These are phyloP conservation scores for Podiceps cristatus DNA, from an alignment of 2,113 vertebrate species.

Conservation along the genomic window DNA sequence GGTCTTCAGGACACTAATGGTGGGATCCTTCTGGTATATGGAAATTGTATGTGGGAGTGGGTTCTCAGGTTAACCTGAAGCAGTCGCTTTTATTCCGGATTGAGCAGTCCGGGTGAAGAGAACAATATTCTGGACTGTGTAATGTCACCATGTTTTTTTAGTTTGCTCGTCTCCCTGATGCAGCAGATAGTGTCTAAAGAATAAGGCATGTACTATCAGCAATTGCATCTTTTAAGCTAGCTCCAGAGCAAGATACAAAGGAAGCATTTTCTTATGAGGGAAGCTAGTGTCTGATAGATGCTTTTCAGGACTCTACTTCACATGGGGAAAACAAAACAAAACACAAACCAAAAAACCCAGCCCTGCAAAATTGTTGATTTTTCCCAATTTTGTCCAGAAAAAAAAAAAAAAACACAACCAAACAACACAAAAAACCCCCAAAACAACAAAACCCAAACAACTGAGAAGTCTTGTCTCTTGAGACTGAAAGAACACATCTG, in stretches of 20 bases:
- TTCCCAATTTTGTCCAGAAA: neutral
- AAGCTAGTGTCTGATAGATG: neutral
- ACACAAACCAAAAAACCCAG: no score
- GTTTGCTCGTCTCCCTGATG: neutral
- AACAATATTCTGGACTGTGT: neutral
- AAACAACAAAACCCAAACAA: neutral
- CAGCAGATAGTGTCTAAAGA: neutral
- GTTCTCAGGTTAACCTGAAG: neutral
- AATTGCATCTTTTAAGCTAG: neutral
- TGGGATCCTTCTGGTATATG: neutral
- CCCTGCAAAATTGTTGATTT: neutral
- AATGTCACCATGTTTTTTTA: neutral
- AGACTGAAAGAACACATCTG: neutral
- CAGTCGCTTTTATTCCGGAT: rapidly evolving
- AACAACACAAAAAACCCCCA: no score
- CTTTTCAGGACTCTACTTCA: neutral
- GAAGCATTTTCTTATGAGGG: neutral
- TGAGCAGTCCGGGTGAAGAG: neutral
- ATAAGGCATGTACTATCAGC: neutral
- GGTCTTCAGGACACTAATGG: neutral
- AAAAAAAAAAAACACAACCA: neutral
- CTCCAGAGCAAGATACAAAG: neutral
- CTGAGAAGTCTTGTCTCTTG: neutral
- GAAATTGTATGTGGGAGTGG: rapidly evolving
- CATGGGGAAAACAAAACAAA: neutral